Conservation (phyloP, 2,797 vertebrate genomes). For the Onychomys leucogaster region DNA sequence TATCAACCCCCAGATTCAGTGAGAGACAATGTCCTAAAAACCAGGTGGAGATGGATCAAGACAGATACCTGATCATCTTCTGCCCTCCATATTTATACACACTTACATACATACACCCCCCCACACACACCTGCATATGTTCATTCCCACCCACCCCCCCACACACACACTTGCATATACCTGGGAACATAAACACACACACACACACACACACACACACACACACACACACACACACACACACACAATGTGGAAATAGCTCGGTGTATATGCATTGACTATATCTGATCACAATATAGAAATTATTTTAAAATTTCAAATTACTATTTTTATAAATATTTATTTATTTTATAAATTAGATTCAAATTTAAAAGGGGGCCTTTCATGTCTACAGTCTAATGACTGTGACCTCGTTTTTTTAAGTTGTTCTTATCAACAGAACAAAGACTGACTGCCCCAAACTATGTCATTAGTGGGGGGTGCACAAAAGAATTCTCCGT, state of each 20-base stretch:
- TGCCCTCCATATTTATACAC: background rate
- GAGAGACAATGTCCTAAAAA: background rate
- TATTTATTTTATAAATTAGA: too few relatives aligned
- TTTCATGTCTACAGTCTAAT: background rate
- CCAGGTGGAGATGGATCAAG: background rate
- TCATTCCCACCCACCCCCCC: too few relatives aligned
- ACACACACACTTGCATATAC: background rate
- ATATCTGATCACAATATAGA: background rate
- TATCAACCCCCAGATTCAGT: background rate
- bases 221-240: background rate
- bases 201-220: background rate
- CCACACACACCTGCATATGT: background rate
- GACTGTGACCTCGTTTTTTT: background rate
- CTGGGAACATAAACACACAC: background rate
- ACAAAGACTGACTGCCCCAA: background rate
- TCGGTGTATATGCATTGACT: background rate
- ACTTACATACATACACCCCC: background rate
- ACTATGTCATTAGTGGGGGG: background rate
- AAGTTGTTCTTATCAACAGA: background rate
- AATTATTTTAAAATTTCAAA: background rate
- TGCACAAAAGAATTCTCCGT: background rate
- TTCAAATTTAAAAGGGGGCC: background rate
- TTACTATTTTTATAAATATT: too few relatives aligned
- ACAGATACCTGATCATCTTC: background rate
- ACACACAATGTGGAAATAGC: background rate